Base-by-base conservation (phyloP, 2,113 vertebrate species). In the Kryptolebias marmoratus region DNA sequence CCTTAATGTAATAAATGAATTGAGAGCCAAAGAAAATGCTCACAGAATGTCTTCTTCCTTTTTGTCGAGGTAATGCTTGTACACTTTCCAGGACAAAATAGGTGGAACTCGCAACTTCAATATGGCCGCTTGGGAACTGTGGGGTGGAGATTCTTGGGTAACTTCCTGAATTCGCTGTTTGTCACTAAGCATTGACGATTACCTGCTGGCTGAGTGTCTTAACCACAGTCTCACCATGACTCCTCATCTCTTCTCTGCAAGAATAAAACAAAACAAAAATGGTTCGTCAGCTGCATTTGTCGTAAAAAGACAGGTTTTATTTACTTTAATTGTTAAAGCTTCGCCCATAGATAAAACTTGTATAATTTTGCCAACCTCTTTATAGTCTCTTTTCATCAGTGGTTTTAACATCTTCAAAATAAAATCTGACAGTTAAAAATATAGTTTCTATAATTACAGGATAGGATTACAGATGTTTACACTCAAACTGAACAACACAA, bases 121-220 rank as follows among this genome's bases (percentile, higher is more conserved):
- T 42, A 27, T 92, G 89, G 92, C 93, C 86, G 86, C 89, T 87
- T 94, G 94, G 93, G 91, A 95, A 92, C 90, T 94, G 75, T 91
- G 90, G 93, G 93, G 89, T 87, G 93, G 93, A 94, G 94, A 94
- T 86, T 95, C 86, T 77, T 95, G 95, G 92, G 92, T 94, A 94
- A 91, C 79, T 81, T 87, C 76, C 89, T 89, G 90, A 88, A 85
- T 93, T 90, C 89, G 79, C 71, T 79, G 82, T 87, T 87, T 93
- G 90, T 90, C 88, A 79, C 77, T 82, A 73, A 80, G 81, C 69
- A 71, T 81, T 50, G 32, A 58, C 55, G 68, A 52, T 16, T 42
- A n/a, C 74, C 64, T 74, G 58, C 60, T 72, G 73, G 66, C 69
- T 75, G 60, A 68, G 65, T 79, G 77, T 60, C 64, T 39, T 58